Evolutionary conservation across 2,113 vertebrate genomes (phyloP).

Genomic region (Leucoraja erinaceus): DNA sequence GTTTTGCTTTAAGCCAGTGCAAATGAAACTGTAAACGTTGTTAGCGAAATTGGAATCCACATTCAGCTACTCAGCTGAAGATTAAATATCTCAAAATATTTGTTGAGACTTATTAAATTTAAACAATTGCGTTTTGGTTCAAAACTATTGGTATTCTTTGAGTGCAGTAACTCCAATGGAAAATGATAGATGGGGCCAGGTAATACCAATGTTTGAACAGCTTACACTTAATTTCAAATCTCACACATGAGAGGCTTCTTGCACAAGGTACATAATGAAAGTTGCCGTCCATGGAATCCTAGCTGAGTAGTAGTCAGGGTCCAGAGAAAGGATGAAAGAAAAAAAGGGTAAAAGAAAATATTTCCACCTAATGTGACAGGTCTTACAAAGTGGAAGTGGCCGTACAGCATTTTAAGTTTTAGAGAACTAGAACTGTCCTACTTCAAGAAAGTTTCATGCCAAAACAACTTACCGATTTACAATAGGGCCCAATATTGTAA

Average conservation of each 20-base stretch:
- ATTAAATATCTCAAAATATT: background rate
- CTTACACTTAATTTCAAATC: background rate
- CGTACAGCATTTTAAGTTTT: background rate
- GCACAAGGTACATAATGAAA: background rate
- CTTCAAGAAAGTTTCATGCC: background rate
- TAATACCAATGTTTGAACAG: background rate
- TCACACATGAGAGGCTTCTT: background rate
- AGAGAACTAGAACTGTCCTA: background rate
- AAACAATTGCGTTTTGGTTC: background rate
- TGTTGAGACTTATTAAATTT: background rate
- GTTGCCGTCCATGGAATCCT: background rate
- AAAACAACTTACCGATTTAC: background rate
- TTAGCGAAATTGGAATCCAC: background rate
- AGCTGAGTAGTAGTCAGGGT: background rate
- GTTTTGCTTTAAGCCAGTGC: background rate
- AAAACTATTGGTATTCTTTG: background rate
- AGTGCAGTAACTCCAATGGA: background rate
- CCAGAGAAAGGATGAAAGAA: background rate
- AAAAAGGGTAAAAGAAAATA: background rate
- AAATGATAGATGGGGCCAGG: background rate
- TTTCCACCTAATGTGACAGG: background rate
- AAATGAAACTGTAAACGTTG: background rate
- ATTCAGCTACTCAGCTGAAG: background rate
- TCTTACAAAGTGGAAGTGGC: background rate
- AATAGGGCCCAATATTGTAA: background rate